Percentiles rank a stretch among this genome's conserved stretches.
These are phyloP conservation scores for Orussus abietinus DNA, from an alignment of 1,140 invertebrate species.

Conservation along the genomic window DNA sequence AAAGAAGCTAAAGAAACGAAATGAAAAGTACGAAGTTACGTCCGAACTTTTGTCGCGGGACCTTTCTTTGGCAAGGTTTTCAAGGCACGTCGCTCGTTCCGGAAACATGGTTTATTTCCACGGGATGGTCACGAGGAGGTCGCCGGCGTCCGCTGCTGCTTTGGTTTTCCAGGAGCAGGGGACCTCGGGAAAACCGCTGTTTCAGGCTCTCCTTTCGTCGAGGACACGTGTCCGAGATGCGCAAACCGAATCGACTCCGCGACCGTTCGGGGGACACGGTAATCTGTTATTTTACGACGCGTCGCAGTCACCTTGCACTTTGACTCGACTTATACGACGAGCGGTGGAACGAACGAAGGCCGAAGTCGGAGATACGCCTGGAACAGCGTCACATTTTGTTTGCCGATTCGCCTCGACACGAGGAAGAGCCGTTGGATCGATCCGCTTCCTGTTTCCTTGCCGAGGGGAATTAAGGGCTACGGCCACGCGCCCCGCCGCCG, in stretches of 20 bases:
- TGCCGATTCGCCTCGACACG: neutral
- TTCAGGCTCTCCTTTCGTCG: neutral
- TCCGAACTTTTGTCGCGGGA: neutral
- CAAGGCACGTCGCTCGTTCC: too few species aligned
- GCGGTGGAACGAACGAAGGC: conserved; percentile 9
- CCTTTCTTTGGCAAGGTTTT: neutral
- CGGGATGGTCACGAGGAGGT: too few species aligned
- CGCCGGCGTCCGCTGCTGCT: too few species aligned
- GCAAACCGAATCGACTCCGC: too few species aligned
- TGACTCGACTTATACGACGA: conserved; percentile 14
- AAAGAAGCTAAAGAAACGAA: too few species aligned
- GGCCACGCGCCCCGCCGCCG: too few species aligned
- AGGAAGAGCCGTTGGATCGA: too few species aligned
- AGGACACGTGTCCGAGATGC: neutral
- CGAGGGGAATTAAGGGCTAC: too few species aligned
- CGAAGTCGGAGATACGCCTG: conserved; percentile 14
- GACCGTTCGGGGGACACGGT: too few species aligned
- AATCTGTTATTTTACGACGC: conserved; percentile 11
- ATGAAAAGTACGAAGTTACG: neutral
- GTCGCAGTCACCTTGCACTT: conserved; percentile 18
- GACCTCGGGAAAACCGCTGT: neutral
- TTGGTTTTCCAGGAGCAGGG: too few species aligned
- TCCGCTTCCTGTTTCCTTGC: too few species aligned
- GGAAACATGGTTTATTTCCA: too few species aligned
- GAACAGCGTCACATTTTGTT: conserved; percentile 12